Conservation (phyloP, 2,888 invertebrate species). For the Uropetala carovei region DNA sequence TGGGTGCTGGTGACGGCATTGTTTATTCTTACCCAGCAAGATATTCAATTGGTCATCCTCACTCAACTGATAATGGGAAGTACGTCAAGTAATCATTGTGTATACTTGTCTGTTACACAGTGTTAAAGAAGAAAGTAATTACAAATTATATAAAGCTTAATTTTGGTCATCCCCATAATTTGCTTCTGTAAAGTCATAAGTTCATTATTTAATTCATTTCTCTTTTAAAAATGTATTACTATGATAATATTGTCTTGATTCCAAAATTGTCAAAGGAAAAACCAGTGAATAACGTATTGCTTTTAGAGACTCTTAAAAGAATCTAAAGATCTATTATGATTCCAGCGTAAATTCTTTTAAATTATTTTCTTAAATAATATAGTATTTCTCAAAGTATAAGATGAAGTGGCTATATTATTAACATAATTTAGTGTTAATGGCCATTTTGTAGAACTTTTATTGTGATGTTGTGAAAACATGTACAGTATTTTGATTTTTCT, state of each 20-base stretch:
- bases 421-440: background rate
- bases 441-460: background rate
- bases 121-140: background rate
- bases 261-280: background rate
- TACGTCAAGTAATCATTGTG: background rate
- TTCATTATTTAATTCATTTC: background rate
- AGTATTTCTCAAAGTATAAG: background rate
- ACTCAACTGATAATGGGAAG: conserved; percentile 58
- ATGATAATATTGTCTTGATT: background rate
- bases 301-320: background rate
- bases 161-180: background rate
- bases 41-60: conserved; percentile 62
- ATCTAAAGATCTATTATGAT: background rate
- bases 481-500: conserved; percentile 52
- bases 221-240: background rate
- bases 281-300: background rate
- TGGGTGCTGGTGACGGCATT: conserved; percentile 64
- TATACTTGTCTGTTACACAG: background rate
- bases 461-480: background rate
- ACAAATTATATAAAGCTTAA: background rate
- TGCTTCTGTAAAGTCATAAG: background rate
- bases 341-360: conserved; percentile 5
- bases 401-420: background rate
- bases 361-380: background rate
- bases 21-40: conserved; percentile 66